Percentiles rank a stretch among this genome's conserved stretches.
Evolutionary conservation across 2,797 vertebrate species (phyloP).

Genomic region (Scomberomorus guttatus): DNA sequence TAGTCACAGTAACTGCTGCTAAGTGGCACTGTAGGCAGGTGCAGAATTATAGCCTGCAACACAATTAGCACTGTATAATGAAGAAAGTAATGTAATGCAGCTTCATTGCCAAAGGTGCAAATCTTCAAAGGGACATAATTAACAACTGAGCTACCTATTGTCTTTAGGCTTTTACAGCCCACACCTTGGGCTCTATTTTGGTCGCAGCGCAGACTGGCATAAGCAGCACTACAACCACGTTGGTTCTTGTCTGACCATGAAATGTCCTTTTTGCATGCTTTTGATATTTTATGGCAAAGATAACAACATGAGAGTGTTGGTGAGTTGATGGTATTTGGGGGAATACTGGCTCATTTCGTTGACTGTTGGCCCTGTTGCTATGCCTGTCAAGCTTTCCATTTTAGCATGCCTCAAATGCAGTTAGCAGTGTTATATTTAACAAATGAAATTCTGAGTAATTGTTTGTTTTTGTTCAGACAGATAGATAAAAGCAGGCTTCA

Average conservation of each 20-base stretch:
- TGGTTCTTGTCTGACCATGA: background rate
- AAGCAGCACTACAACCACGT: background rate
- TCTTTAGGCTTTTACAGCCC: constrained; percentile 18
- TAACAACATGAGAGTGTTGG: background rate
- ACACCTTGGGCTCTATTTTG: constrained; percentile 9
- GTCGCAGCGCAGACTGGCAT: background rate
- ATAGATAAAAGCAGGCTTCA: too few relatives aligned
- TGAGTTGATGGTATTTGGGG: background rate
- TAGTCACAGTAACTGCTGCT: constrained; percentile 37
- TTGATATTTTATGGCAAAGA: background rate
- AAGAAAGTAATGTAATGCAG: constrained; percentile 56
- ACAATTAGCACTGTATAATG: constrained; percentile 52
- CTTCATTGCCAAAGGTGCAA: constrained; percentile 46
- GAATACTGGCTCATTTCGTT: background rate
- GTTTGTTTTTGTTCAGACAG: background rate
- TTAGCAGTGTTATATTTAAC: background rate
- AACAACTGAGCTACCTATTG: constrained; percentile 35
- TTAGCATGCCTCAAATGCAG: background rate
- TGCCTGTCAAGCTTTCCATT: background rate
- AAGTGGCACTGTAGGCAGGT: constrained; percentile 47
- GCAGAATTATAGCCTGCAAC: constrained; percentile 57
- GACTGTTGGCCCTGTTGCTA: background rate
- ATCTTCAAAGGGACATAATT: constrained; percentile 65
- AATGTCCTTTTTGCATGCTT: background rate
- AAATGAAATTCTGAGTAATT: too few relatives aligned